Percentiles rank a stretch among this genome's conserved stretches.
Evolutionary conservation across 1,140 invertebrate species (phyloP).

Genomic region (Leptestheria dahalacensis): DNA sequence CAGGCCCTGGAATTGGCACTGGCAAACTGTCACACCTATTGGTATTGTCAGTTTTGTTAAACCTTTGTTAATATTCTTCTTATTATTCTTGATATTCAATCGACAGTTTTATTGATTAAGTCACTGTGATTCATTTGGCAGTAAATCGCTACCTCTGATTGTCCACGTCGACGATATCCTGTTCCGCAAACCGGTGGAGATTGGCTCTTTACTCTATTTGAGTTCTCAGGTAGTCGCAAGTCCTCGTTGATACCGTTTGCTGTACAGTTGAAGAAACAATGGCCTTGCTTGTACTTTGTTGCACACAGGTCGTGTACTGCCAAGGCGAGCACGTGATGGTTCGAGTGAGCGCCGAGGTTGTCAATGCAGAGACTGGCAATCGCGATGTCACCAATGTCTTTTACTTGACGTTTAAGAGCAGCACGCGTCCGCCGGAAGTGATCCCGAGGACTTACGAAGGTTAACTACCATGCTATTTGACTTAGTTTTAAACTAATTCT

Average conservation of each 20-base stretch:
- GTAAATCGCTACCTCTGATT: slow-evolving; percentile 33
- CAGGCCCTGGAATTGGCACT: slow-evolving; percentile 56
- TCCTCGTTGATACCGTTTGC: background rate
- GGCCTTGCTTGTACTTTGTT: background rate
- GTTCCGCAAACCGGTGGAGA: slow-evolving; percentile 52
- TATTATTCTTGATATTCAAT: background rate
- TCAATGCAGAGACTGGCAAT: slow-evolving; percentile 39
- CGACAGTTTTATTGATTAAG: background rate
- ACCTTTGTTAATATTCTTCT: background rate
- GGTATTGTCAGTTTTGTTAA: slow-evolving; percentile 26
- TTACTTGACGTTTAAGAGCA: slow-evolving; percentile 50
- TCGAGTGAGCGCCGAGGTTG: slow-evolving; percentile 50
- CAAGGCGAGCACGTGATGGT: slow-evolving; percentile 43
- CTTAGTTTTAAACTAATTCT: slow-evolving; percentile 9
- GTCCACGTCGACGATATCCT: slow-evolving; percentile 53
- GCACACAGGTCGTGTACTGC: slow-evolving; percentile 32
- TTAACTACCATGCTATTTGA: slow-evolving; percentile 25
- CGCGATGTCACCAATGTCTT: slow-evolving; percentile 56
- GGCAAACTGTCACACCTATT: slow-evolving; percentile 41
- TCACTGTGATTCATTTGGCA: too few relatives aligned
- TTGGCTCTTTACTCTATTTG: slow-evolving; percentile 55
- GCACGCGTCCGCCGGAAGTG: slow-evolving; percentile 37
- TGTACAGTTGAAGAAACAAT: background rate
- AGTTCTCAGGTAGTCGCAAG: slow-evolving; percentile 40
- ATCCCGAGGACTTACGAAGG: slow-evolving; percentile 54